These are phyloP conservation scores for Lasioglossum malachurum DNA, from an alignment of 2,888 invertebrate species.

Conservation along the genomic window DNA sequence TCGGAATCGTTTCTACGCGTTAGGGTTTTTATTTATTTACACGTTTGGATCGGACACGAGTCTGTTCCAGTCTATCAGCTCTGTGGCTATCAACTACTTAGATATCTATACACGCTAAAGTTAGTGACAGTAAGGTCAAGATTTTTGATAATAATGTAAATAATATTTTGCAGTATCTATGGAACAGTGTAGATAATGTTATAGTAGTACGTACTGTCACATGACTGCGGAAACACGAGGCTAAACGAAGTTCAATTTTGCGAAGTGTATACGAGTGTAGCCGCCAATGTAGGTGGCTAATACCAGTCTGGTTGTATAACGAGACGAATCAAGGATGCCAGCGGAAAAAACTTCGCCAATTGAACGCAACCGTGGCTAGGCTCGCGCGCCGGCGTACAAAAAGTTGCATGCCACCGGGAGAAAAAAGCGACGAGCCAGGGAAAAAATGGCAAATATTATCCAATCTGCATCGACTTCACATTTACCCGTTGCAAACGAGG, in stretches of 20 bases:
- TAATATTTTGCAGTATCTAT: not conserved
- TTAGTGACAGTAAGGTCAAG: not conserved
- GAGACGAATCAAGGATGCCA: conserved; percentile 6
- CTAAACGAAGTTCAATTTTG: not conserved
- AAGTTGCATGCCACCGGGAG: not conserved
- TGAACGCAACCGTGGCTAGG: not conserved
- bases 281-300: not conserved
- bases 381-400: not conserved
- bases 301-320: conserved; percentile 18
- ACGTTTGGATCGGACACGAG: not conserved
- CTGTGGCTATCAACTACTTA: not conserved
- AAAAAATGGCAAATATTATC: not conserved
- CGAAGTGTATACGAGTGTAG: not conserved
- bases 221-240: not conserved
- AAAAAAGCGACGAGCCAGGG: not conserved
- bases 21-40: not conserved
- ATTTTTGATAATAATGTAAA: not conserved
- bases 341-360: not conserved
- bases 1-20: not conserved
- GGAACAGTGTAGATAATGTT: not conserved
- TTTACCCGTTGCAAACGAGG: not conserved
- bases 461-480: not conserved
- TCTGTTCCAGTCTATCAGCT: not conserved
- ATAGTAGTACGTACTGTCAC: not conserved
- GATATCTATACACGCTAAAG: not conserved